Evolutionary conservation across 2,797 vertebrate genomes (phyloP), one percentile per base, ranked within the genome.

Genomic region (Brachymystax lenok): DNA sequence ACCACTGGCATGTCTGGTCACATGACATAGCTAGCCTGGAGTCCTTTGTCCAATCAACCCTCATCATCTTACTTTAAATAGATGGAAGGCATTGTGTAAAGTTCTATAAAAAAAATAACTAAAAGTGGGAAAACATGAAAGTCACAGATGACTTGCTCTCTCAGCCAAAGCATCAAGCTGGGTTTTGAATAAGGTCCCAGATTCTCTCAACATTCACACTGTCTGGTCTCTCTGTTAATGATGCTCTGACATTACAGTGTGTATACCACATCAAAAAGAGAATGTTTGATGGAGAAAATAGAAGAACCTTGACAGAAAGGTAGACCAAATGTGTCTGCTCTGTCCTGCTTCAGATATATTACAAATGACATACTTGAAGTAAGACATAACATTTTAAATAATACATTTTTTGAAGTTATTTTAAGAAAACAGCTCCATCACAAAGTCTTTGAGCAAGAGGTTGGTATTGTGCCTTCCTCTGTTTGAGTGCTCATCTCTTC

Each of bases 151-250:
- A 82, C 13, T 54, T 73, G 51, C 69, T 52, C 40, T 52, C 69
- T 7, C 19, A 72, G 82, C 80, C 77, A 83, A 84, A 84, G 82
- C 68, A 19, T 85, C 90, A 92, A 87, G 88, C 91, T 91, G 92
- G 82, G 90, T 81, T 87, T 91, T 92, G 86, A 93, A 91, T 73
- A 75, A 82, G 83, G 76, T 93, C 90, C 91, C 90, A 92, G 87
- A 90, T 87, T 89, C 82, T 88, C 79, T 84, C 81, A 79, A 88
- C 85, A 85, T 88, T 91, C 82, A 89, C 88, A 24, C 7, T 24
- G n/a, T n/a, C 56, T 24, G 21, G 56, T 19, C 10, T 63, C 81
- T 81, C 84, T 85, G 82, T 80, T 77, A 63, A 63, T 24, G n/a
- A 63, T 27, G 8, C 8, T 24, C 59, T 63, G 17, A 63, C 59